These are phyloP conservation scores for Spialia ferax DNA, from an alignment of 2,888 invertebrate genomes.

Conservation along the genomic window DNA sequence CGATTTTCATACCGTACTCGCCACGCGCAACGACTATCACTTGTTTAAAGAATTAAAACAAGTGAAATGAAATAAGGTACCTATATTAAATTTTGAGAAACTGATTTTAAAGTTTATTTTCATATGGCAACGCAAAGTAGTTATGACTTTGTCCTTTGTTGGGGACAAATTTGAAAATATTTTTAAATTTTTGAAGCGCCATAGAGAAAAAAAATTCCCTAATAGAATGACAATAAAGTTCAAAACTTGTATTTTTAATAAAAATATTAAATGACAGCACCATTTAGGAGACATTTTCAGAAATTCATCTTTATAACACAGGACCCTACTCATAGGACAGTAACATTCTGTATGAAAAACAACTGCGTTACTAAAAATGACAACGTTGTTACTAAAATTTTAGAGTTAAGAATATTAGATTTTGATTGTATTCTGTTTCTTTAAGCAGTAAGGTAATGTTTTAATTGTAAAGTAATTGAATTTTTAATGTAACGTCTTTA, in stretches of 20 bases:
- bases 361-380: background rate
- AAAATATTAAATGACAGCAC: background rate
- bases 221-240: background rate
- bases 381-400: conserved; percentile 5
- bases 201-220: background rate
- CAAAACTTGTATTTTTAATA: background rate
- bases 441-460: too few relatives aligned
- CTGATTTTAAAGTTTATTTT: background rate
- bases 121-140: background rate
- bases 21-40: background rate
- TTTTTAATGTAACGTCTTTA: too few relatives aligned
- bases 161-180: background rate
- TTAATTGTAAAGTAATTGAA: too few relatives aligned
- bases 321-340: background rate
- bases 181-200: background rate
- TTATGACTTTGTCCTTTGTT: background rate
- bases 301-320: background rate
- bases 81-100: background rate
- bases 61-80: background rate
- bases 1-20: background rate
- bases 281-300: background rate
- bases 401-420: too few relatives aligned
- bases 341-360: background rate
- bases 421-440: too few relatives aligned
- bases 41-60: background rate